Evolutionary conservation across 2,797 vertebrate genomes (phyloP), one percentile per base, ranked within the genome.

Genomic region (Dromococcyx pavoninus): DNA sequence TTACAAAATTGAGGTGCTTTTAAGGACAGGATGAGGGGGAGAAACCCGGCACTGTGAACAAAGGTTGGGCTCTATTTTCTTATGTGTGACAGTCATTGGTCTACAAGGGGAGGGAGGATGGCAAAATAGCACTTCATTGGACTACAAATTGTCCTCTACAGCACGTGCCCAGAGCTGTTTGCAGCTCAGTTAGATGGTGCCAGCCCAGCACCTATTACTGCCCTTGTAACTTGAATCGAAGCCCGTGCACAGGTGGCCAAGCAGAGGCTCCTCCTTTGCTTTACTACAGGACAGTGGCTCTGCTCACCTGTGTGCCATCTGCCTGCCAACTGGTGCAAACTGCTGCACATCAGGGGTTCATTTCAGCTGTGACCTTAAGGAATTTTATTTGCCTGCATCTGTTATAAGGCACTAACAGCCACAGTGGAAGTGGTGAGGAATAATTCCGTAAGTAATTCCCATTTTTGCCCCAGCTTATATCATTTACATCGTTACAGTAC

Each of bases 301-400:
- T 44, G 58, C 85, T 53, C 41, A 2, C 10, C 80, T 27, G 17
- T 2, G 0, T 54, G 17, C 23, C 21, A 17, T 22, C 10, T 0
- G 0, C n/a, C 61, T 44, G 53, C 60, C 27, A 2, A 1, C 1
- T 3, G 35, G 22, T 32, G 24, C 46, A 17, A 46, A 7, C 27
- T 16, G 41, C 23, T 21, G 41, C 44, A 10, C 5, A 3, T 51
- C 32, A 51, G n/a, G 19, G 33, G 33, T 75, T 87, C 51, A 72
- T 39, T 70, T 48, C 48, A 18, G 35, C 50, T 28, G 32, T 22
- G 5, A 48, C 32, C 28, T 87, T 70, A n/a, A 0, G 0, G 66
- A 66, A 54, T 46, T 80, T 77, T 65, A 73, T 71, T 60, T 71
- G 78, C 30, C 57, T 30, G 44, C 60, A 91, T 65, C 60, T 46